Percentiles rank a stretch among this genome's conserved stretches.
Evolutionary conservation across 2,113 vertebrate species (phyloP).

Genomic region (Leucosticte australis): DNA sequence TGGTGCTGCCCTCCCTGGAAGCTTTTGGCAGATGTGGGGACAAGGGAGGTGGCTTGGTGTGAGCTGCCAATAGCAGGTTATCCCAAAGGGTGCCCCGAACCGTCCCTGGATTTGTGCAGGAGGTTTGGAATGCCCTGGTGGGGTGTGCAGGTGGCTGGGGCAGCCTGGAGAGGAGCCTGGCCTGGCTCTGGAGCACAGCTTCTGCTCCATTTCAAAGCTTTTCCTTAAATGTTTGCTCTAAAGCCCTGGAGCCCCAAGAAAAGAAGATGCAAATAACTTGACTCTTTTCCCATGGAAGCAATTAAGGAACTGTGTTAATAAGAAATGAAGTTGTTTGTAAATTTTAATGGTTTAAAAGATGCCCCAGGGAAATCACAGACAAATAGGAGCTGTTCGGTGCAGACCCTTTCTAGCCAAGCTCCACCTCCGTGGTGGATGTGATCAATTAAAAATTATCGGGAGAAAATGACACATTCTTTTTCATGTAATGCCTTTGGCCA

Average conservation of each 20-base stretch:
- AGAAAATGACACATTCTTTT: background rate
- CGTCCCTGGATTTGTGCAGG: background rate
- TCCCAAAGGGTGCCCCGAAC: fast-evolving
- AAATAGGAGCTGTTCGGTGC: constrained; percentile 30
- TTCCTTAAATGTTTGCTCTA: background rate
- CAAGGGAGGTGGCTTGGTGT: background rate
- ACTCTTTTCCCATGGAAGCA: constrained; percentile 71
- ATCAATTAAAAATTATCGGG: constrained; percentile 53
- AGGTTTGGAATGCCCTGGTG: fast-evolving
- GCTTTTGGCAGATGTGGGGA: background rate
- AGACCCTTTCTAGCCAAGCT: background rate
- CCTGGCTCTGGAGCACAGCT: background rate
- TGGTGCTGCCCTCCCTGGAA: background rate
- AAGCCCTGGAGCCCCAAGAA: constrained; percentile 44
- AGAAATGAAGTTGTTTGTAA: constrained; percentile 61
- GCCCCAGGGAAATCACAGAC: constrained; percentile 55
- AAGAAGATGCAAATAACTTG: constrained; percentile 60
- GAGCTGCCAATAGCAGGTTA: fast-evolving
- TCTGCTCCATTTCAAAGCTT: background rate
- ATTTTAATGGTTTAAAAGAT: constrained; percentile 64
- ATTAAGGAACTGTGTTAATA: constrained; percentile 70
- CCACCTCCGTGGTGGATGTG: constrained; percentile 30
- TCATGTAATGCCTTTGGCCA: background rate
- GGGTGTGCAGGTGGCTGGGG: background rate
- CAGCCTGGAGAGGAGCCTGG: background rate